Evolutionary conservation across 2,113 vertebrate genomes (phyloP), one percentile per base, ranked within the genome.

Genomic region (Diglossa brunneiventris): DNA sequence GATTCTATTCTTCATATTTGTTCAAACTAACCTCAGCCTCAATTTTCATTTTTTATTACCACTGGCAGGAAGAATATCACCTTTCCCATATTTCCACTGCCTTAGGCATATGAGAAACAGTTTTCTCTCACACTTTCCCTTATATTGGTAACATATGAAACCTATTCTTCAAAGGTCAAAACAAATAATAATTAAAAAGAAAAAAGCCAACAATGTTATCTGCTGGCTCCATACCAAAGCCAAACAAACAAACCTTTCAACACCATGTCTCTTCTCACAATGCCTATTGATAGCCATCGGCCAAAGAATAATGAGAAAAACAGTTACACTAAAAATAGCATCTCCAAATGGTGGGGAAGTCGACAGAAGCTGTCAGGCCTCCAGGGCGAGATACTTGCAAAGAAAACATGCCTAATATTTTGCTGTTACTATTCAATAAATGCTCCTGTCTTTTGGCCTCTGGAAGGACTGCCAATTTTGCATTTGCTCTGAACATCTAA

Each of bases 251-350:
- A 96, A 93, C 56, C 87, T 89, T 95, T 97, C 95, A 97, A 62
- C 84, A 56, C 82, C 23, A 84, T 6, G 39, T 95, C 94, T 89
- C 69, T 83, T 92, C 84, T 97, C 96, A 97, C 96, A 97, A 97
- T 96, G 89, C 95, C 67, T 94, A 97, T 63, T 92, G 97, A 97
- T 97, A 97, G 94, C 89, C 79, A 97, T 96, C 87, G 0, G 95
- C 92, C 92, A 97, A 89, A 83, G 96, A 97, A 96, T 95, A 96
- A 96, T 92, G 96, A 95, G 96, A 95, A 95, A 94, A 91, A 58
- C 84, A 89, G 79, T 89, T 78, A 49, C 41, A 59, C 95, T 96
- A 97, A 96, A 97, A 97, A 97, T 97, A 97, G 94, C 69, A 82
- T 83, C 79, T 88, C 70, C 30, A 66, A 92, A 91, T 20, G 8